A percentile compares a stretch with the other conserved stretches of the same genome.
Evolutionary conservation across 2,797 vertebrate genomes (phyloP).

Genomic region (Phataginus tricuspis): DNA sequence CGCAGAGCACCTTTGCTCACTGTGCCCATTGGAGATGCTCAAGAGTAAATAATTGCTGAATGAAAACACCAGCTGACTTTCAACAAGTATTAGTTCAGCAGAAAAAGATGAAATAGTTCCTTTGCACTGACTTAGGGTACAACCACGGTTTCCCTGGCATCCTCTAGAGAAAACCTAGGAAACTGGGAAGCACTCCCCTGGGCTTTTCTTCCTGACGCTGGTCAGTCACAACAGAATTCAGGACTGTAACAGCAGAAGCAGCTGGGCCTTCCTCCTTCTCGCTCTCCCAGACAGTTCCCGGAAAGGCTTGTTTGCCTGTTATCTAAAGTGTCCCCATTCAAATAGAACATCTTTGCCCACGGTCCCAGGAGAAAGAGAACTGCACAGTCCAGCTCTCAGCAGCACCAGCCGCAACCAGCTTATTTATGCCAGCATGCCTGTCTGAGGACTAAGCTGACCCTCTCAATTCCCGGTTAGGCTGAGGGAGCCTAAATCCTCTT

Average conservation of each 20-base stretch:
- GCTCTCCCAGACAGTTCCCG: neutral
- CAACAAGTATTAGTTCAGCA: neutral
- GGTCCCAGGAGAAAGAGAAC: fast-evolving
- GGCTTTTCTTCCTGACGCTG: neutral
- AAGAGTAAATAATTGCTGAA: neutral
- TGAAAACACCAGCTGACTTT: neutral
- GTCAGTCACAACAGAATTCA: neutral
- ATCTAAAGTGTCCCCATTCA: neutral
- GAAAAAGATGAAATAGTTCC: neutral
- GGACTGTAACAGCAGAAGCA: fast-evolving
- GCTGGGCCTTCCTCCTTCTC: neutral
- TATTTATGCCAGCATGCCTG: fast-evolving
- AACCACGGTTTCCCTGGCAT: neutral
- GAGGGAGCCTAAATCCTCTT: fast-evolving
- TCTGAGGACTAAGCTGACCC: neutral
- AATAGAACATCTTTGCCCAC: fast-evolving
- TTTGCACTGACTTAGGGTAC: neutral
- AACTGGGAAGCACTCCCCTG: neutral
- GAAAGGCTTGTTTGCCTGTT: neutral
- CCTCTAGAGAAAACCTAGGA: neutral
- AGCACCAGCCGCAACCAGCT: too few species aligned
- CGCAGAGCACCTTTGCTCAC: neutral
- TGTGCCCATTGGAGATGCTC: neutral
- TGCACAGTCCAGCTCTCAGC: neutral
- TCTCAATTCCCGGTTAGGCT: fast-evolving